A percentile compares a stretch with the other conserved stretches of the same genome.
These are phyloP conservation scores for Drosophila barbarae DNA, from an alignment of 2,888 invertebrate species.

Conservation along the genomic window DNA sequence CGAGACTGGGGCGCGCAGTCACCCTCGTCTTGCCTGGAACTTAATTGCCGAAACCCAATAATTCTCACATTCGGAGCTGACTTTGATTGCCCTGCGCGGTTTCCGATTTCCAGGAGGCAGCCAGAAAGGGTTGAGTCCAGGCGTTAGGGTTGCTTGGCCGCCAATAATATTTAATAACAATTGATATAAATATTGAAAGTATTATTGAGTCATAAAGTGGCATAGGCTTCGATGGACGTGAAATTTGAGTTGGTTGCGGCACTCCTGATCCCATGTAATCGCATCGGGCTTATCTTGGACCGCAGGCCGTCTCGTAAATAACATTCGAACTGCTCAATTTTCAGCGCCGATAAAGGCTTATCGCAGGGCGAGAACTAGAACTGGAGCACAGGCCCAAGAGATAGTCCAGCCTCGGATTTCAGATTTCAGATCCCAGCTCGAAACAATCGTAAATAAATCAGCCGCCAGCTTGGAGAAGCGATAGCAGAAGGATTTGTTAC, in stretches of 20 bases:
- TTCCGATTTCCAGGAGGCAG: constrained; percentile 51
- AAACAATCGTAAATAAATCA: constrained; percentile 62
- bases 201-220: constrained; percentile 66
- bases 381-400: constrained; percentile 41
- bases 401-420: constrained; percentile 49
- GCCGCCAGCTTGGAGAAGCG: constrained; percentile 17
- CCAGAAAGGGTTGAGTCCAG: constrained; percentile 7
- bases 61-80: constrained; percentile 43
- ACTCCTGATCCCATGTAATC: constrained; percentile 28
- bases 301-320: constrained; percentile 42
- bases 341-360: constrained; percentile 40
- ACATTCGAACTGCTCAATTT: constrained; percentile 43
- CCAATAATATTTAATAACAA: constrained; percentile 73
- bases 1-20: constrained; percentile 37
- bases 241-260: constrained; percentile 46
- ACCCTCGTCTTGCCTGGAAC: constrained; percentile 29
- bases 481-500: constrained; percentile 52
- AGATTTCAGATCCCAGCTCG: constrained; percentile 43
- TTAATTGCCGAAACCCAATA: constrained; percentile 62
- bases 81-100: constrained; percentile 62
- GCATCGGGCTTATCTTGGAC: constrained; percentile 27
- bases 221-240: constrained; percentile 7
- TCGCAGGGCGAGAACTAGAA: constrained; percentile 11
- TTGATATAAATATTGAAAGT: constrained; percentile 73
- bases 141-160: constrained; percentile 42